These are phyloP conservation scores for Austrofundulus limnaeus DNA, from an alignment of 2,113 vertebrate genomes.

Conservation along the genomic window DNA sequence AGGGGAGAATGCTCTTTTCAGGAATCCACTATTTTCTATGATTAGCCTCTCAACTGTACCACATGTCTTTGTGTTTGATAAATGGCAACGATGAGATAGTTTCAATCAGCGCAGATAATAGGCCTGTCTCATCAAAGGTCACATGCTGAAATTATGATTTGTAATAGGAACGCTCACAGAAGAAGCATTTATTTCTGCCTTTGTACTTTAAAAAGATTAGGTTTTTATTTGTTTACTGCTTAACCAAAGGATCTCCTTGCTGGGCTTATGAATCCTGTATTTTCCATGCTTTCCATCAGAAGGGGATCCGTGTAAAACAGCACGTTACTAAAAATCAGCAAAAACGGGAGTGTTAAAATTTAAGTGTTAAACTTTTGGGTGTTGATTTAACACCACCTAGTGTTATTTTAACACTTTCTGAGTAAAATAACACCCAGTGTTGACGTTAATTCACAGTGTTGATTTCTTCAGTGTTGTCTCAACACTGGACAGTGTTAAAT, in stretches of 20 bases:
- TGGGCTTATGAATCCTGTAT: no score
- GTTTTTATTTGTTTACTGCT: slow-evolving; percentile 32
- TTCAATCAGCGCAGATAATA: slow-evolving; percentile 42
- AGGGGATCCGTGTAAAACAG: no score
- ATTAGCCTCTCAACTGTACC: slow-evolving; percentile 8
- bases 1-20: slow-evolving; percentile 20
- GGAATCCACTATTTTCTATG: slow-evolving; percentile 29
- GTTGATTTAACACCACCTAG: no score
- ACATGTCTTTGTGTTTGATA: slow-evolving; percentile 32
- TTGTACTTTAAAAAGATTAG: slow-evolving; percentile 11
- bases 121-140: slow-evolving; percentile 46
- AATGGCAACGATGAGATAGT: slow-evolving; percentile 35
- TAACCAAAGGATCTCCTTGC: not conserved
- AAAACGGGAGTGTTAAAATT: no score
- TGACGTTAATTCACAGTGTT: no score
- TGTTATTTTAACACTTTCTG: no score
- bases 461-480: no score
- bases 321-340: not conserved
- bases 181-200: slow-evolving; percentile 35
- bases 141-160: slow-evolving; percentile 22
- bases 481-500: no score
- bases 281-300: no score
- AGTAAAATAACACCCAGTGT: no score
- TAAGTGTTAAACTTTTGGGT: no score
- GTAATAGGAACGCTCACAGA: slow-evolving; percentile 37